Percentiles rank a stretch among this genome's conserved stretches.
These are phyloP conservation scores for Heliothis virescens DNA, from an alignment of 1,140 invertebrate species.

Conservation along the genomic window DNA sequence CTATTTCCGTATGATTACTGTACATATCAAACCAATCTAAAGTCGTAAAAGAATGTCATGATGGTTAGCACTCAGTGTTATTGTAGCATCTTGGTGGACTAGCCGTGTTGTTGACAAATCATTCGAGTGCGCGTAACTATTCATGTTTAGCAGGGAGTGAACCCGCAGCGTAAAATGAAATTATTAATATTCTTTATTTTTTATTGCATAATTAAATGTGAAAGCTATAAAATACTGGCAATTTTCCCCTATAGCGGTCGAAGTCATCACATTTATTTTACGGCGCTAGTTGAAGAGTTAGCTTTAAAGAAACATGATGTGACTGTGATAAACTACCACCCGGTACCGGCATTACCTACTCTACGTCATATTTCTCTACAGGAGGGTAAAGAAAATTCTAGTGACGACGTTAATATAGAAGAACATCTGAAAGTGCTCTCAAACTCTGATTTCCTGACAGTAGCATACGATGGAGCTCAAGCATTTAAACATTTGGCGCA, in stretches of 20 bases:
- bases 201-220: not conserved
- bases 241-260: conserved; percentile 48
- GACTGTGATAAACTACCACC: conserved; percentile 47
- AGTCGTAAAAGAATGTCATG: not conserved
- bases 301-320: conserved; percentile 38
- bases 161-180: not conserved
- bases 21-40: not conserved
- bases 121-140: no score
- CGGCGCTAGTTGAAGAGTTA: conserved; percentile 41
- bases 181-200: not conserved
- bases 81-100: not conserved
- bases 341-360: conserved; percentile 1
- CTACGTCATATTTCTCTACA: conserved; percentile 32
- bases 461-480: conserved; percentile 1
- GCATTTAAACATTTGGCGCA: conserved; percentile 19
- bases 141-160: not conserved
- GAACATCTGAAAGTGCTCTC: conserved; percentile 3
- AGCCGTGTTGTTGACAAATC: not conserved
- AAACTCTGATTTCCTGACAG: not conserved
- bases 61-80: not conserved
- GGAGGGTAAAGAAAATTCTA: conserved; percentile 3
- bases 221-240: conserved; percentile 36
- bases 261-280: conserved; percentile 47
- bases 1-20: not conserved
- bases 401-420: conserved; percentile 14